phyloP scores from a whole-genome alignment of 2,888 invertebrate species.

The Ophion ellenae region DNA sequence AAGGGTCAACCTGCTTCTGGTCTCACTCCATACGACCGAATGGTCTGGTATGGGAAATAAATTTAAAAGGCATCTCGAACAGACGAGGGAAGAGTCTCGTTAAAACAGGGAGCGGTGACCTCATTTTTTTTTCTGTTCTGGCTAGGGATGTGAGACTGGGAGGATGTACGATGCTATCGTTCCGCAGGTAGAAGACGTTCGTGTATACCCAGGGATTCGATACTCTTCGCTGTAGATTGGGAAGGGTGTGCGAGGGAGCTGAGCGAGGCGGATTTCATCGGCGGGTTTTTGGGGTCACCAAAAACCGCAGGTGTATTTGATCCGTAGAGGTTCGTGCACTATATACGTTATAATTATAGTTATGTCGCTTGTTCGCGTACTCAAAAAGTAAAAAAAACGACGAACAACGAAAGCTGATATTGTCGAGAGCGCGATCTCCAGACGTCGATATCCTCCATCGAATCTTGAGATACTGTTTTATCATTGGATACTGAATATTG shows the following conservation, averaged over 20 bases:
- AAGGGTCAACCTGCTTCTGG: background rate
- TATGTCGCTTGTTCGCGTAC: conserved; percentile 4
- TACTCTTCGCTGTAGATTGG: conserved; percentile 50
- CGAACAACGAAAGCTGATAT: background rate
- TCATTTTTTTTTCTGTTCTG: conserved; percentile 53
- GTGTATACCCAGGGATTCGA: conserved; percentile 50
- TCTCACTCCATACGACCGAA: conserved; percentile 6
- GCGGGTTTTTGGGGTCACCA: conserved; percentile 18
- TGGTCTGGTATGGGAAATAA: conserved; percentile 27
- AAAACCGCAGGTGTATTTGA: conserved; percentile 62
- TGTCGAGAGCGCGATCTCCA: background rate
- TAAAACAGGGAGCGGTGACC: conserved; percentile 54
- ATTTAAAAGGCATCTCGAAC: conserved; percentile 7
- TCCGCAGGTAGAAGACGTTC: conserved; percentile 52
- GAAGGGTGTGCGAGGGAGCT: conserved; percentile 31
- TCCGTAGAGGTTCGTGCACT: background rate
- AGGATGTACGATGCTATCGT: conserved; percentile 47
- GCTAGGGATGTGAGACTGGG: conserved; percentile 54
- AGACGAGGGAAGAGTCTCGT: conserved; percentile 38
- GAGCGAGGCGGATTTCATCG: conserved; percentile 34
- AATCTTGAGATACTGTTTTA: background rate
- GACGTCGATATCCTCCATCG: background rate
- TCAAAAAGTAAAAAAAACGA: background rate
- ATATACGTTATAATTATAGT: conserved; percentile 33
- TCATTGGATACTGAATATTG: conserved; percentile 1